These are phyloP conservation scores for Clunio marinus DNA, from an alignment of 2,888 invertebrate species.

Conservation along the genomic window DNA sequence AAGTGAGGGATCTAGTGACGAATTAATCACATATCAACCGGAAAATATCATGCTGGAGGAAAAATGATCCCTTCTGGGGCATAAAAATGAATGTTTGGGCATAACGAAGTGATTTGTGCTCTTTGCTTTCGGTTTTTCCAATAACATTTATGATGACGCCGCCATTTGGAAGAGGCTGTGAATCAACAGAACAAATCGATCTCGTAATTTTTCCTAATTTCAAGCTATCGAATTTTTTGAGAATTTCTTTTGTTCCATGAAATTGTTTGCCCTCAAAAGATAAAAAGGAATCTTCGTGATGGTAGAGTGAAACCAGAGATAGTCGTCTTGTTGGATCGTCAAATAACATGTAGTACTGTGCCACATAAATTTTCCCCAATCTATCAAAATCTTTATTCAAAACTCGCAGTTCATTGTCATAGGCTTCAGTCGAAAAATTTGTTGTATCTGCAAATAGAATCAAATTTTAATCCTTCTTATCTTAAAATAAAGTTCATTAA, in stretches of 20 bases:
- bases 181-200: background rate
- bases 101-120: background rate
- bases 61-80: conserved; percentile 19
- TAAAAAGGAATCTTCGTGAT: background rate
- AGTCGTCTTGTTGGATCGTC: conserved; percentile 13
- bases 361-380: conserved; percentile 20
- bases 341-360: conserved; percentile 22
- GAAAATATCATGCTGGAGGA: conserved; percentile 23
- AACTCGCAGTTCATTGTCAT: background rate
- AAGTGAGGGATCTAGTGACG: background rate
- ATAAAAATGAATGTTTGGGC: conserved; percentile 16
- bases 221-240: background rate
- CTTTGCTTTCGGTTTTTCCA: background rate
- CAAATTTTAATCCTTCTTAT: background rate
- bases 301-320: conserved; percentile 12
- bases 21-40: conserved; percentile 2
- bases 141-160: conserved; percentile 20
- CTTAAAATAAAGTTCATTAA: conserved; percentile 6
- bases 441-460: background rate
- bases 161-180: conserved; percentile 3
- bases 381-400: conserved; percentile 24
- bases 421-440: background rate
- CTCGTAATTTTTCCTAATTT: background rate
- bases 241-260: background rate
- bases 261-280: conserved; percentile 9